Percentiles rank a stretch among this genome's conserved stretches.
These are phyloP conservation scores for Adrianichthys oophorus DNA, from an alignment of 2,797 vertebrate species.

Conservation along the genomic window DNA sequence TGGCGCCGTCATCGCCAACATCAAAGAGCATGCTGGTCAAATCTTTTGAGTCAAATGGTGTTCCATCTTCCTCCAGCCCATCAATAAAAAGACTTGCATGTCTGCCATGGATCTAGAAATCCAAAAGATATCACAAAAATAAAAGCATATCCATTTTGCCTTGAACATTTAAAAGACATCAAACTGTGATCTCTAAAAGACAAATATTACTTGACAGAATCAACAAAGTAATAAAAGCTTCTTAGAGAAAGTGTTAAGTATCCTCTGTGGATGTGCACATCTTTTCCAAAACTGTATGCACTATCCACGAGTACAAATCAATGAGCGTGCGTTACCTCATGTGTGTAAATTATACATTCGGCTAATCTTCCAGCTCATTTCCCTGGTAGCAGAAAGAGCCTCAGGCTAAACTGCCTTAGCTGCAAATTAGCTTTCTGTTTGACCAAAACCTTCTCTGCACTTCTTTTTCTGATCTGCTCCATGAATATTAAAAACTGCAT, in stretches of 20 bases:
- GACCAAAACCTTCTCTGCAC: constrained; percentile 69
- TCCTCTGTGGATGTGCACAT: constrained; percentile 27
- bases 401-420: constrained; percentile 71
- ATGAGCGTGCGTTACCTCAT: constrained; percentile 37
- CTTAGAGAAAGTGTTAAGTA: constrained; percentile 36
- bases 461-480: constrained; percentile 57
- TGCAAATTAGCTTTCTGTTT: constrained; percentile 80
- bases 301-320: constrained; percentile 30
- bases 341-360: constrained; percentile 75
- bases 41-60: constrained; percentile 82
- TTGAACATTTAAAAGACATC: neutral
- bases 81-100: constrained; percentile 87
- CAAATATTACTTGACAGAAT: neutral
- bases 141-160: neutral
- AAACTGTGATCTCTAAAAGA: neutral
- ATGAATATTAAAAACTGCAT: constrained; percentile 76
- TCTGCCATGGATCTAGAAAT: constrained; percentile 82
- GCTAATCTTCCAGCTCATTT: constrained; percentile 79
- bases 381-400: constrained; percentile 72
- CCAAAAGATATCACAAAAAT: neutral
- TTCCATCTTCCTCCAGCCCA: constrained; percentile 86
- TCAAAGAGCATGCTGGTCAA: constrained; percentile 76
- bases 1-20: constrained; percentile 56
- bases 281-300: constrained; percentile 33
- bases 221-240: constrained; percentile 1